phyloP scores from a whole-genome alignment of 2,797 vertebrate genomes.

The Eremophila alpestris region DNA sequence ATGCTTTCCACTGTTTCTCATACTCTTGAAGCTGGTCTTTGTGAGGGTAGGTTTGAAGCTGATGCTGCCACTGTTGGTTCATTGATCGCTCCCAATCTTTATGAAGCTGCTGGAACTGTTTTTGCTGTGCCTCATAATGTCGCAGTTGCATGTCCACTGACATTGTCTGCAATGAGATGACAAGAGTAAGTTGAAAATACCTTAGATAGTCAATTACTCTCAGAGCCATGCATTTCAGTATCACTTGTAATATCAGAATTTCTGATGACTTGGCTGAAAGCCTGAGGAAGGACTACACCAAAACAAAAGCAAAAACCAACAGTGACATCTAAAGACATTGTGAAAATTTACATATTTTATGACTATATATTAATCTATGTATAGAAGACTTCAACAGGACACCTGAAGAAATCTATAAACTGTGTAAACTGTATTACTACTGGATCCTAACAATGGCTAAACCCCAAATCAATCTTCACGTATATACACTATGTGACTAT shows the following conservation, averaged over 20 bases:
- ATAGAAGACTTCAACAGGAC: background rate
- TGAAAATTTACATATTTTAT: background rate
- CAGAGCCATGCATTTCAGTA: background rate
- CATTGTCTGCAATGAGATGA: constrained; percentile 81
- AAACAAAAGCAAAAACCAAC: background rate
- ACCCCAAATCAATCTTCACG: background rate
- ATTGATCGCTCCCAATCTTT: constrained; percentile 91
- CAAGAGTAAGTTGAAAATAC: background rate
- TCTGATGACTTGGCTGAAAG: background rate
- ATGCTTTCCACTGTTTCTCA: constrained; percentile 95
- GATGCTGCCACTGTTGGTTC: constrained; percentile 91
- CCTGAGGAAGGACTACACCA: background rate
- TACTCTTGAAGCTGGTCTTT: constrained; percentile 96
- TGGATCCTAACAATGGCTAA: background rate
- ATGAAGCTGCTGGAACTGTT: constrained; percentile 89
- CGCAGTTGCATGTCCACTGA: constrained; percentile 89
- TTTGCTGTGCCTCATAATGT: constrained; percentile 92
- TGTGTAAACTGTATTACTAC: background rate
- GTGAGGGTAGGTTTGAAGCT: constrained; percentile 93
- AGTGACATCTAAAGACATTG: background rate
- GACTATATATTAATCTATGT: background rate
- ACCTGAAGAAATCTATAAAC: background rate
- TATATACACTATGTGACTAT: background rate
- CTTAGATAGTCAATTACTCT: background rate
- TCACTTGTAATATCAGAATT: background rate